These are phyloP conservation scores for Acestrorhynchus altus DNA, from an alignment of 2,797 vertebrate species.

Conservation along the genomic window DNA sequence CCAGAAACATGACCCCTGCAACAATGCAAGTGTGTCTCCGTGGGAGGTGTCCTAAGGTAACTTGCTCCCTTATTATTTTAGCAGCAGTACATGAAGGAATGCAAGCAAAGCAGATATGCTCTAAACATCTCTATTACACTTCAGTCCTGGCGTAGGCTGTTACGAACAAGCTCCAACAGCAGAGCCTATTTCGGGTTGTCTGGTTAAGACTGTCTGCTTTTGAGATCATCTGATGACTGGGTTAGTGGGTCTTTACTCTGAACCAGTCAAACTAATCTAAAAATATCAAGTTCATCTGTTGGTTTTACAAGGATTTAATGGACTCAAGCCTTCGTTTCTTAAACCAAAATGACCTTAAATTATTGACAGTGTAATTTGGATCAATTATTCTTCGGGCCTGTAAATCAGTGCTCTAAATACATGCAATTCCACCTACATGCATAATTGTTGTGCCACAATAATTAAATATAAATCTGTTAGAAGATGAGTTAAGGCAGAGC, in stretches of 20 bases:
- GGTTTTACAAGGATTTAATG: too few species aligned
- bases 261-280: not conserved
- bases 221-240: not conserved
- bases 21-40: conserved; percentile 72
- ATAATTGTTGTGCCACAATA: too few species aligned
- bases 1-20: conserved; percentile 77
- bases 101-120: conserved; percentile 72
- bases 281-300: too few species aligned
- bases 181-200: conserved; percentile 35
- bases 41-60: conserved; percentile 76
- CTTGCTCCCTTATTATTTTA: conserved; percentile 79
- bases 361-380: too few species aligned
- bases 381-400: too few species aligned
- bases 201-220: conserved; percentile 30
- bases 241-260: conserved; percentile 18
- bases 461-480: too few species aligned
- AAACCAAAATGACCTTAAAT: too few species aligned
- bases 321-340: too few species aligned
- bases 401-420: too few species aligned
- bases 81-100: conserved; percentile 76
- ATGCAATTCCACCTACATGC: too few species aligned
- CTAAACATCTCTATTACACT: conserved; percentile 76
- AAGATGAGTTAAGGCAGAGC: too few species aligned
- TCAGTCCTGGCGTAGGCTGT: conserved; percentile 62
- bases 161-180: conserved; percentile 59